Evolutionary conservation across 1,140 invertebrate genomes (phyloP).

Genomic region (Dendrolimus kikuchii): DNA sequence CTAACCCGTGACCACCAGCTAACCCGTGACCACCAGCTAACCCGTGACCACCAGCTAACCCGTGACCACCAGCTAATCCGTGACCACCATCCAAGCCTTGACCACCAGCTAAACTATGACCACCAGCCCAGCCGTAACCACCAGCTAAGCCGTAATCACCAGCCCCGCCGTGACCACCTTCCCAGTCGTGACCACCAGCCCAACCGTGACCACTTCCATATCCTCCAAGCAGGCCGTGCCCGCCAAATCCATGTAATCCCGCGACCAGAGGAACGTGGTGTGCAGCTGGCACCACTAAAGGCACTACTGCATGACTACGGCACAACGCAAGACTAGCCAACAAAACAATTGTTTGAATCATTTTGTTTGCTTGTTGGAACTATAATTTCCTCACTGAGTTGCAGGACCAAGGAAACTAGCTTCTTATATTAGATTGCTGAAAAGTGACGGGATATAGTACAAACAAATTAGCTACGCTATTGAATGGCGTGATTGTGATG

Average conservation of each 20-base stretch:
- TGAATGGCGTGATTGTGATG: conserved; percentile 34
- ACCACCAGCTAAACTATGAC: not conserved
- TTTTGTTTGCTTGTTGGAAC: conserved; percentile 19
- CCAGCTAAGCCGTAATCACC: not conserved
- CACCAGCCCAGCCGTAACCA: not conserved
- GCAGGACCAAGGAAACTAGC: conserved; percentile 11
- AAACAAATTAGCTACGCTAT: conserved; percentile 47
- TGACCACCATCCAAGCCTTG: not conserved
- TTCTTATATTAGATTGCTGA: conserved; percentile 49
- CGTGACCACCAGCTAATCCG: not conserved
- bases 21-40: conserved; percentile 5
- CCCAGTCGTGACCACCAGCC: not conserved
- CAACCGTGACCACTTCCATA: conserved; percentile 7
- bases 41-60: conserved; percentile 15
- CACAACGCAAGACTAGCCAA: conserved; percentile 34
- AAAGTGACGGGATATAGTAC: conserved; percentile 46
- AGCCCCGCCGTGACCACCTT: conserved; percentile 4
- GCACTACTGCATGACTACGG: conserved; percentile 33
- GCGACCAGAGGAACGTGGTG: conserved; percentile 22
- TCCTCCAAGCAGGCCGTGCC: conserved; percentile 7
- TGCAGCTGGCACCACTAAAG: conserved; percentile 20
- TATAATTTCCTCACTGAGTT: conserved; percentile 25
- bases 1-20: conserved; percentile 1
- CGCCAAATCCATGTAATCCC: conserved; percentile 21
- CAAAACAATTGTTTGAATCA: conserved; percentile 32